phyloP scores from a whole-genome alignment of 2,888 invertebrate species.

The Athetis lepigone region DNA sequence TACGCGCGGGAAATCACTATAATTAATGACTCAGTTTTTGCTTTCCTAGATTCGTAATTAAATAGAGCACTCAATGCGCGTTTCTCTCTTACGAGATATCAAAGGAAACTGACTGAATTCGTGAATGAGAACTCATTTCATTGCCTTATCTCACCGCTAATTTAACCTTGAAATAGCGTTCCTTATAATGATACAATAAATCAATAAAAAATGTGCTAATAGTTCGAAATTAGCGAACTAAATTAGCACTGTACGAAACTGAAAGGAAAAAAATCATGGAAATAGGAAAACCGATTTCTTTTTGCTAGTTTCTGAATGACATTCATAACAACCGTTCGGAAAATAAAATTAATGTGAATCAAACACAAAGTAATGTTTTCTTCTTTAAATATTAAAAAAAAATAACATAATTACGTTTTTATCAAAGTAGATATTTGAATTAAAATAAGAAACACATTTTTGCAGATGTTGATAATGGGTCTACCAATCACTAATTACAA shows the following conservation, averaged over 20 bases:
- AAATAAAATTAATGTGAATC: neutral
- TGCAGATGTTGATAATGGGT: too few species aligned
- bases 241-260: neutral
- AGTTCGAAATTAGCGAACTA: neutral
- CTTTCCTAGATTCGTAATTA: slow-evolving; percentile 25
- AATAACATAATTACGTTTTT: too few species aligned
- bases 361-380: neutral
- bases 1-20: slow-evolving; percentile 27
- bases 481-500: neutral
- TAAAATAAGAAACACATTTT: neutral
- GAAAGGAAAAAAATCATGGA: neutral
- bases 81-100: neutral
- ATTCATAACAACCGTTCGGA: slow-evolving; percentile 20
- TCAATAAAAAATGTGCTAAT: slow-evolving; percentile 4
- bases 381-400: too few species aligned
- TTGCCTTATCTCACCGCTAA: slow-evolving; percentile 1
- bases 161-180: slow-evolving; percentile 23
- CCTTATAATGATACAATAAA: slow-evolving; percentile 9
- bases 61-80: slow-evolving; percentile 11
- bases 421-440: too few species aligned
- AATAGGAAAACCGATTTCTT: slow-evolving; percentile 9
- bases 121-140: too few species aligned
- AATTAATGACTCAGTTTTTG: slow-evolving; percentile 40
- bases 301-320: slow-evolving; percentile 5
- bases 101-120: slow-evolving; percentile 7